Percentiles rank a stretch among this genome's conserved stretches.
phyloP scores from a whole-genome alignment of 2,113 vertebrate genomes.

The Mionectes macconnelli region DNA sequence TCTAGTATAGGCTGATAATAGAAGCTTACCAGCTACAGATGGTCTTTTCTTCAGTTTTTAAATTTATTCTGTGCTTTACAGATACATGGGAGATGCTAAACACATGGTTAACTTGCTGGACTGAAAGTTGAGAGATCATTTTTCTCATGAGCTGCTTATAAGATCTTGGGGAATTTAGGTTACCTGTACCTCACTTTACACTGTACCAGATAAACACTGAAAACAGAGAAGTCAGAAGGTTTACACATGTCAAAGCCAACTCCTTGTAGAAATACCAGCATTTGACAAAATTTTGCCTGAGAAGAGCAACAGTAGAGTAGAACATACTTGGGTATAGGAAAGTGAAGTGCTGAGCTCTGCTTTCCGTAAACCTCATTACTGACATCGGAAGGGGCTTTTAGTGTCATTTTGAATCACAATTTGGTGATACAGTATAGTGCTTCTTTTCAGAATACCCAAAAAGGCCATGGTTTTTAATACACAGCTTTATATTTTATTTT shows the following conservation, averaged over 20 bases:
- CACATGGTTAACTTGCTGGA: not conserved
- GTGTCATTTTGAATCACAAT: not conserved
- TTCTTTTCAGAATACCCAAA: not conserved
- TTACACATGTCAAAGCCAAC: not conserved
- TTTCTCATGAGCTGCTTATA: not conserved
- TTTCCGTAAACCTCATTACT: not conserved
- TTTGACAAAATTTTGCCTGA: not conserved
- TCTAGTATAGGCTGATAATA: not conserved
- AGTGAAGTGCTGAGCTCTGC: not conserved
- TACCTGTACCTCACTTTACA: not conserved
- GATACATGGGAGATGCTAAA: not conserved
- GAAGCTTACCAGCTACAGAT: not conserved
- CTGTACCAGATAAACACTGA: not conserved
- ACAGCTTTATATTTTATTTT: not conserved
- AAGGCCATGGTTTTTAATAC: not conserved
- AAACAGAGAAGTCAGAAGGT: not conserved
- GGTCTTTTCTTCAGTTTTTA: not conserved
- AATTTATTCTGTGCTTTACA: not conserved
- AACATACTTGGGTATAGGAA: rapidly evolving
- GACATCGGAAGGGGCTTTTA: not conserved
- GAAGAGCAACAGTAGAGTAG: not conserved
- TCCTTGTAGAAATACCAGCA: not conserved
- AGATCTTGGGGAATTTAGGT: not conserved
- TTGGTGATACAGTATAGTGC: rapidly evolving
- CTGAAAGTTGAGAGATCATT: not conserved